Evolutionary conservation across 37 sponge, comb jelly and placozoan species (phyloP), one percentile per base, ranked within the genome.

Genomic region (Chondrilla cf. caribensis): DNA sequence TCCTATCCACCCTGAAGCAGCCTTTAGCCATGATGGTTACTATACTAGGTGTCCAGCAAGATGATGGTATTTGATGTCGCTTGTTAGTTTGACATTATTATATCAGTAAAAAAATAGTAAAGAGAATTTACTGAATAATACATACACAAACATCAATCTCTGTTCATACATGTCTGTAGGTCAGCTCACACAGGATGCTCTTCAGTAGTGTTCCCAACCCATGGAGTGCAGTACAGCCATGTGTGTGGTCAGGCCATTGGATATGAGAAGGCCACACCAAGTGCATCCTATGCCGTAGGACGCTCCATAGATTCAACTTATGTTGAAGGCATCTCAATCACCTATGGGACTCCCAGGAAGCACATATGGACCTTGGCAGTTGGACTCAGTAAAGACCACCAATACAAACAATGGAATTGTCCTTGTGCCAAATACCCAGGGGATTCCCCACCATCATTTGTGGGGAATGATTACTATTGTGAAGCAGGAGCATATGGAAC

Each of bases 401-500:
- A 67, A 17, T 33, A 26, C 35, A 33, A 33, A 18, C n/a, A 1
- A 28, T 9, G 32, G 35, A 67, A 67, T 33, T 67, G 68, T 4
- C 68, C 68, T 33, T 67, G 68, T 29, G 68, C 68, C 4, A 67
- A 67, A 33, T 3, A 67, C 68, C 68, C 68, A 67, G 68, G 68
- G 15, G 35, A 33, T 26, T 28, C 29, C 35, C 68, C 68, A 29
- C 68, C 68, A 33, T 28, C 32, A 8, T 67, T 67, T 29, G 68
- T 67, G 31, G 68, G 68, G 17, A 1, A 33, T 28, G 68, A 67
- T 67, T 67, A 67, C 33, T 67, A 67, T 4, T 67, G 68, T 26
- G 68, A 67, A 26, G 31, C 68, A 33, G 68, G 68, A 14, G 58
- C 7, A 19, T 57, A 24, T 60, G 81, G 81, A 32, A 33, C 35